phyloP scores from a whole-genome alignment of 2,888 invertebrate species.

The Drosophila pegasa region DNA sequence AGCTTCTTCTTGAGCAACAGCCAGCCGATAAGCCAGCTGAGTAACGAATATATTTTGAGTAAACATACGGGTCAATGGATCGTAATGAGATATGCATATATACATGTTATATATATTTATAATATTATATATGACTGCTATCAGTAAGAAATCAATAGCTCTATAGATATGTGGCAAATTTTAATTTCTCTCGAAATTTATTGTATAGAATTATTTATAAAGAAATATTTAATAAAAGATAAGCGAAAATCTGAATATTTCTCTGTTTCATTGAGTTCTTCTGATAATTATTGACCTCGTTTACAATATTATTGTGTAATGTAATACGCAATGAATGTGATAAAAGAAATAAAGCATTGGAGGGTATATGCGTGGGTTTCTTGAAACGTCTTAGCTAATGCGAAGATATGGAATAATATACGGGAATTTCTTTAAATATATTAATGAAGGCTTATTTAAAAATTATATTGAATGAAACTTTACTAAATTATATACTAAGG shows the following conservation, averaged over 20 bases:
- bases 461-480: no score
- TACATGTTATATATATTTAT: background rate
- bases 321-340: background rate
- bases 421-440: no score
- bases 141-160: background rate
- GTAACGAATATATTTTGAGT: background rate
- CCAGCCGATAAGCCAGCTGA: slow-evolving; percentile 23
- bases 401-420: no score
- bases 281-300: background rate
- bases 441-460: no score
- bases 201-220: no score
- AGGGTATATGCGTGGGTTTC: background rate
- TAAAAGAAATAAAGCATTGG: background rate
- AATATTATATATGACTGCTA: background rate
- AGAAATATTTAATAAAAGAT: no score
- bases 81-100: background rate
- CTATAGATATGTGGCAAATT: no score
- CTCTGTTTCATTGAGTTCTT: background rate
- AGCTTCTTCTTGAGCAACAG: slow-evolving; percentile 1
- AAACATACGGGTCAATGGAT: slow-evolving; percentile 17
- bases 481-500: no score
- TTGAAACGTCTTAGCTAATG: no score
- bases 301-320: background rate
- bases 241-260: background rate
- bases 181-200: no score